Base-by-base conservation (phyloP, 1,140 invertebrate species). In the Ostrea edulis region DNA sequence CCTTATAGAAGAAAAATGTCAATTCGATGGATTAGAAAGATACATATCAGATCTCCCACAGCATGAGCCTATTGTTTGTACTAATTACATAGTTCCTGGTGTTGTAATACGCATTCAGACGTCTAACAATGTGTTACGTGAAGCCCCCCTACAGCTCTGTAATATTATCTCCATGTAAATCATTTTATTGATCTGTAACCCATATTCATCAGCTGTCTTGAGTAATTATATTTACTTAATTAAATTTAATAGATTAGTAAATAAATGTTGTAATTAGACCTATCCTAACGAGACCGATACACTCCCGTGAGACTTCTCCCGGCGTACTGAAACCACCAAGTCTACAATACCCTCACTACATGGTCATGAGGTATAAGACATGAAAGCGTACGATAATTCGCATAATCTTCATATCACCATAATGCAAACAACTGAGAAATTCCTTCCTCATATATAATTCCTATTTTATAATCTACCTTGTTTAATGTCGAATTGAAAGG, bases 241-340 rank as follows among this genome's bases (percentile, higher is more conserved):
- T 77, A 35, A 77, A 8, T 35, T 9, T n/a, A 77, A 29, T 77
- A n/a, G n/a, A n/a, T n/a, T n/a, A 35, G 68, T 77, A 77, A 77
- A 35, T 62, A 62, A 62, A n/a, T n/a, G 55, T 62, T 55, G 9
- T 12, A 55, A 55, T 9, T 55, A 17, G 55, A 62, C n/a, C 35
- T 44, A 5, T 2, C 35, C 35, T 44, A 44, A 44, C 35, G 35
- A 44, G 35, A 44, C 35, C 5, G 5, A 44, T 44, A 44, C 35
- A 44, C 5, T 5, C 35, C 35, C 35, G 35, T 44, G 35, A 44
- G 35, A n/a, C n/a, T n/a, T n/a, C n/a, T n/a, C n/a, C n/a, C n/a
- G n/a, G n/a, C n/a, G n/a, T n/a, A n/a, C n/a, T n/a, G n/a, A n/a
- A n/a, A 44, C 35, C 35, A 44, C 35, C 1, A 5, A 44, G 35